Percentiles rank a stretch among this genome's conserved stretches.
These are phyloP conservation scores for Peribatodes rhomboidaria DNA, from an alignment of 2,888 invertebrate genomes.

Conservation along the genomic window DNA sequence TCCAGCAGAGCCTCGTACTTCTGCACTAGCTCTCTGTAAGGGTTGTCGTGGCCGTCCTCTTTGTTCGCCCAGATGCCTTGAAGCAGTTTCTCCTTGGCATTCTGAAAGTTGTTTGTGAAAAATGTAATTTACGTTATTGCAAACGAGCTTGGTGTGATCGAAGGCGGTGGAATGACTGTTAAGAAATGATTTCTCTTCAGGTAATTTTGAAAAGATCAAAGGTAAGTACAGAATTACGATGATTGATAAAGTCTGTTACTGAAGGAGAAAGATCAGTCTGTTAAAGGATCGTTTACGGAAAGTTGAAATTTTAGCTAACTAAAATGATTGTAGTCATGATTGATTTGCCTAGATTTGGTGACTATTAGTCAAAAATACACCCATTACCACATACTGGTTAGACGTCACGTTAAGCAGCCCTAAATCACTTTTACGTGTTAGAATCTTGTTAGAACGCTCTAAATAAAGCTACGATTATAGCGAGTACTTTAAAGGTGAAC, in stretches of 20 bases:
- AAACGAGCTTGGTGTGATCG: not conserved
- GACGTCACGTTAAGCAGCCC: slow-evolving; percentile 38
- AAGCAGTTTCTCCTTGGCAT: slow-evolving; percentile 82
- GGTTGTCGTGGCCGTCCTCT: slow-evolving; percentile 87
- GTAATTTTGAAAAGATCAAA: slow-evolving; percentile 29
- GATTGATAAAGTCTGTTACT: slow-evolving; percentile 31
- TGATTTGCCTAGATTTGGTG: slow-evolving; percentile 36
- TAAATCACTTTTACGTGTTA: slow-evolving; percentile 49
- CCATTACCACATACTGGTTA: slow-evolving; percentile 71
- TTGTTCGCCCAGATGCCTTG: slow-evolving; percentile 85
- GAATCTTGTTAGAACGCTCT: slow-evolving; percentile 17
- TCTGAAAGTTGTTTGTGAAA: slow-evolving; percentile 63
- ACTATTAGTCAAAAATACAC: slow-evolving; percentile 79
- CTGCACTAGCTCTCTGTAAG: slow-evolving; percentile 93
- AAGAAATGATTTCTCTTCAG: slow-evolving; percentile 29
- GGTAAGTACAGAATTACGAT: slow-evolving; percentile 12
- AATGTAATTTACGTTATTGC: slow-evolving; percentile 16
- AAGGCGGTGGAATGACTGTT: slow-evolving; percentile 35
- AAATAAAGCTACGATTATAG: slow-evolving; percentile 26
- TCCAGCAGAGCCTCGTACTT: slow-evolving; percentile 94
- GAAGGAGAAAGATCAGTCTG: slow-evolving; percentile 34
- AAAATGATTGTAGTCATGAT: slow-evolving; percentile 21
- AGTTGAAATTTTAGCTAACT: slow-evolving; percentile 18
- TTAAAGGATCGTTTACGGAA: slow-evolving; percentile 14
- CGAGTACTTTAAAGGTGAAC: slow-evolving; percentile 27